A percentile compares a stretch with the other conserved stretches of the same genome.
phyloP scores from a whole-genome alignment of 2,888 invertebrate genomes.

The Apoda limacodes region DNA sequence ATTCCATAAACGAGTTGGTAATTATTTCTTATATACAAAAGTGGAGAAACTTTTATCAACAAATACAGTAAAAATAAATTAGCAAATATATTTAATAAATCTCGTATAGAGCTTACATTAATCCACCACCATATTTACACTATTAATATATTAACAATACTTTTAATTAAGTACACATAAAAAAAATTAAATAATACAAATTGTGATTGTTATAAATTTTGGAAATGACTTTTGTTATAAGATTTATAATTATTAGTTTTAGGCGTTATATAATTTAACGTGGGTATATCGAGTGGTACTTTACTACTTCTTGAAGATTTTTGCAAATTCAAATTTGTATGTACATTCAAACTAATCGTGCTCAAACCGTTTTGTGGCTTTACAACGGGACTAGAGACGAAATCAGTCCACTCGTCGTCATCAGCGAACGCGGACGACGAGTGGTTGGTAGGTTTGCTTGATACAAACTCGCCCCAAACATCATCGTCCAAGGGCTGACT shows the following conservation, averaged over 20 bases:
- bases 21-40: too few species aligned
- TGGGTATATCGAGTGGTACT: slow-evolving; percentile 47
- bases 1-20: too few species aligned
- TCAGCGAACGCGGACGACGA: slow-evolving; percentile 38
- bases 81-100: too few species aligned
- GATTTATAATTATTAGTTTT: slow-evolving; percentile 43
- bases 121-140: slow-evolving; percentile 51
- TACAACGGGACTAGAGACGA: slow-evolving; percentile 54
- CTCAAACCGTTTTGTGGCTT: slow-evolving; percentile 56
- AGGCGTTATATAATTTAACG: slow-evolving; percentile 58
- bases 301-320: slow-evolving; percentile 38
- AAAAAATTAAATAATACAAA: slow-evolving; percentile 25
- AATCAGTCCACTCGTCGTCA: slow-evolving; percentile 65
- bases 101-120: too few species aligned
- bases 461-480: slow-evolving; percentile 73
- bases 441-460: slow-evolving; percentile 45
- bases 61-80: too few species aligned
- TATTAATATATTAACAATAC: slow-evolving; percentile 21
- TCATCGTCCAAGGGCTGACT: slow-evolving; percentile 58
- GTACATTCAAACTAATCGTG: slow-evolving; percentile 59
- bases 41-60: too few species aligned
- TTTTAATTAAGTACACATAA: slow-evolving; percentile 43
- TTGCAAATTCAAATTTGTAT: slow-evolving; percentile 50
- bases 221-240: slow-evolving; percentile 56
- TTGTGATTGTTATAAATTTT: slow-evolving; percentile 61